phyloP scores from a whole-genome alignment of 2,113 vertebrate genomes.

The Pterophyllum scalare region DNA sequence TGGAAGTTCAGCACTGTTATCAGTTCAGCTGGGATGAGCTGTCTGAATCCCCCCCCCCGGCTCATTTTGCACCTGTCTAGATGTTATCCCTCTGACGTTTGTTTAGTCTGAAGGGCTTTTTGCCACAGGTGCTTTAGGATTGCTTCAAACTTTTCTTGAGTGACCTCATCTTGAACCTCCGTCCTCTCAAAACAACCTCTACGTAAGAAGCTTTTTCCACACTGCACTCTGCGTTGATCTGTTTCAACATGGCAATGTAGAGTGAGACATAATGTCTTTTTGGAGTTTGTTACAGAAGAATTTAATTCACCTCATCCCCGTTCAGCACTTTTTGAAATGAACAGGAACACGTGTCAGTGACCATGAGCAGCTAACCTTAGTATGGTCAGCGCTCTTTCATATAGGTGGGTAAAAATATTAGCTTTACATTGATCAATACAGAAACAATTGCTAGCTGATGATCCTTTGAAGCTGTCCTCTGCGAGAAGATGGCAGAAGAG shows the following conservation, averaged over 20 bases:
- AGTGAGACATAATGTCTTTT: background rate
- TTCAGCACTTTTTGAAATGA: background rate
- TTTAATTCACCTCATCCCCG: background rate
- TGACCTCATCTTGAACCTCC: conserved; percentile 30
- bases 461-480: background rate
- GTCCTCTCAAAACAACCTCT: conserved; percentile 12
- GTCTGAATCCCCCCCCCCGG: background rate
- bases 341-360: background rate
- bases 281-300: background rate
- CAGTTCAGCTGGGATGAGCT: conserved; percentile 28
- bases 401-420: background rate
- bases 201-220: background rate
- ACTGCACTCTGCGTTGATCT: background rate
- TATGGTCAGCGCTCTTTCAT: background rate
- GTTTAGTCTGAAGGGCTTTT: conserved; percentile 30
- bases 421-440: background rate
- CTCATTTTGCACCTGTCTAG: conserved; percentile 27
- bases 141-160: conserved; percentile 26
- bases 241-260: background rate
- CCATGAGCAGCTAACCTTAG: background rate
- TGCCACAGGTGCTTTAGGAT: conserved; percentile 32
- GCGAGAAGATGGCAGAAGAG: background rate
- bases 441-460: background rate
- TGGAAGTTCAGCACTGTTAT: conserved; percentile 1
- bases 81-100: conserved; percentile 40